Evolutionary conservation across 2,888 invertebrate genomes (phyloP).

Genomic region (Napeogenes sylphis): DNA sequence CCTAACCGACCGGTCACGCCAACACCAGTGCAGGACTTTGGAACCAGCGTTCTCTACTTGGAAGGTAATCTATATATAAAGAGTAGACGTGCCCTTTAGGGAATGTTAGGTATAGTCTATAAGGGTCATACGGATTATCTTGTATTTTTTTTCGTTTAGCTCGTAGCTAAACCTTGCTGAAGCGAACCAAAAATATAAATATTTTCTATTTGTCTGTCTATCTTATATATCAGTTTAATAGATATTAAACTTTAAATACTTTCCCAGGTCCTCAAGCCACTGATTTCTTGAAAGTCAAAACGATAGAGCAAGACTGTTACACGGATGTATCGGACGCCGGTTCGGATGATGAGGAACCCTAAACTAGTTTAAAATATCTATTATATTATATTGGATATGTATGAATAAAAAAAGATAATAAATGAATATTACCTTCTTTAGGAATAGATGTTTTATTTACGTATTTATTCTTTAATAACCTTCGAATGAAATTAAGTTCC

Average conservation of each 20-base stretch:
- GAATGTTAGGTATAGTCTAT: too few species aligned
- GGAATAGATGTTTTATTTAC: too few species aligned
- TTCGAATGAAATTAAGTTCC: too few species aligned
- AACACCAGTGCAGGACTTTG: slow-evolving; percentile 68
- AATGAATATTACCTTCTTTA: too few species aligned
- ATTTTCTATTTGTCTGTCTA: too few species aligned
- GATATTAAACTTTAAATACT: not conserved
- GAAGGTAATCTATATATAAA: slow-evolving; percentile 51
- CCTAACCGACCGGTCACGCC: slow-evolving; percentile 60
- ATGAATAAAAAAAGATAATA: too few species aligned
- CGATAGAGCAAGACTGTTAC: slow-evolving; percentile 62
- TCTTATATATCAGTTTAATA: too few species aligned
- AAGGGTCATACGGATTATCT: too few species aligned
- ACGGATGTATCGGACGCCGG: slow-evolving; percentile 74
- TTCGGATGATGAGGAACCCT: slow-evolving; percentile 54
- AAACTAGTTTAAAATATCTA: not conserved
- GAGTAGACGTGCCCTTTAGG: not conserved
- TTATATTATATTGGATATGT: not conserved
- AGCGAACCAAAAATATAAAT: too few species aligned
- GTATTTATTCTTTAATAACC: too few species aligned
- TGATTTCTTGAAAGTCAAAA: slow-evolving; percentile 64
- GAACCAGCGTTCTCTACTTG: slow-evolving; percentile 58
- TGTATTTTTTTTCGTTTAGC: too few species aligned
- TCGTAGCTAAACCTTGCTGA: too few species aligned
- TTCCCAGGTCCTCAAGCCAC: slow-evolving; percentile 57